phyloP scores from a whole-genome alignment of 2,888 invertebrate genomes.

The Noctua comes region DNA sequence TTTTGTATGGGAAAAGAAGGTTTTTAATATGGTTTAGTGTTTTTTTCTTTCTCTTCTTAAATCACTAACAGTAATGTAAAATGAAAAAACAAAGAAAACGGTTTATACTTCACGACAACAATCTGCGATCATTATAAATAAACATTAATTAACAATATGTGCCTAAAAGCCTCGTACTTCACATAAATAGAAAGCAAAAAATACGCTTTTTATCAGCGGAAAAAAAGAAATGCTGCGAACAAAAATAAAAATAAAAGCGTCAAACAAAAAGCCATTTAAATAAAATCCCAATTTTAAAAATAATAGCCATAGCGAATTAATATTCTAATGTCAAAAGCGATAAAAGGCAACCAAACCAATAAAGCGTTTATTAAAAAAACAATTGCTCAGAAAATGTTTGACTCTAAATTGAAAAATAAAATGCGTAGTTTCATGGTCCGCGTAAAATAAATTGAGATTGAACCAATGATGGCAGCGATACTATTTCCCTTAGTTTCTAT shows the following conservation, averaged over 20 bases:
- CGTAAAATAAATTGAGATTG: slow-evolving; percentile 44
- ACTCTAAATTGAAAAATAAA: slow-evolving; percentile 13
- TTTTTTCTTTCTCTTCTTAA: too few species aligned
- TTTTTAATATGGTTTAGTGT: not conserved
- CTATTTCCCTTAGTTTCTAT: slow-evolving; percentile 28
- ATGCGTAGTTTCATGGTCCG: slow-evolving; percentile 11
- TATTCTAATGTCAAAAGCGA: slow-evolving; percentile 1
- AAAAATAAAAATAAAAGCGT: not conserved
- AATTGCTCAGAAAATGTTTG: not conserved
- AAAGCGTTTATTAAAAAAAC: slow-evolving; percentile 5
- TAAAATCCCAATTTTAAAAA: slow-evolving; percentile 4
- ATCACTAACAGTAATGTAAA: too few species aligned
- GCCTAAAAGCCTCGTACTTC: not conserved
- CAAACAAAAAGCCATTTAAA: not conserved
- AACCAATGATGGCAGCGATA: slow-evolving; percentile 19
- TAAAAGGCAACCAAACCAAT: not conserved
- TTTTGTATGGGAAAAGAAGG: slow-evolving; percentile 3
- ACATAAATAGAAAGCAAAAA: not conserved
- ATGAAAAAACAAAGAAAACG: too few species aligned
- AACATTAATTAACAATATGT: not conserved
- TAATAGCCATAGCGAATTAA: not conserved
- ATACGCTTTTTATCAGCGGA: not conserved
- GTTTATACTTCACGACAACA: not conserved
- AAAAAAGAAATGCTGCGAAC: not conserved
- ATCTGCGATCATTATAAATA: not conserved